Evolutionary conservation across 2,113 vertebrate genomes (phyloP).

Genomic region (Mohoua ochrocephala): DNA sequence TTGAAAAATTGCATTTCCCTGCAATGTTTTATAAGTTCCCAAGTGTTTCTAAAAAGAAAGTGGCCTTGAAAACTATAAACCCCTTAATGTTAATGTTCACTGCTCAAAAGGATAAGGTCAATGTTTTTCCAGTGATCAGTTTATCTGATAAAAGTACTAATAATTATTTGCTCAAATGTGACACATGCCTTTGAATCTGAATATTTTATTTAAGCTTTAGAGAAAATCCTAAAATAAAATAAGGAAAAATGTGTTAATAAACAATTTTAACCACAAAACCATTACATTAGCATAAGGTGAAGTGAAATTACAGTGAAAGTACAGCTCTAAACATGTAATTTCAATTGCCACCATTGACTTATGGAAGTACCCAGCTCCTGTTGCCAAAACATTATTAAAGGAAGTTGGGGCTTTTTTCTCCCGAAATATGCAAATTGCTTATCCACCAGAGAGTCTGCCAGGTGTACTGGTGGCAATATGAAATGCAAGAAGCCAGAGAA

Average conservation of each 20-base stretch:
- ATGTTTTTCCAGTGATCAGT: not conserved
- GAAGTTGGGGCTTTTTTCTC: fast-evolving
- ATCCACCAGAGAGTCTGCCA: not conserved
- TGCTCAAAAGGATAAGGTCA: not conserved
- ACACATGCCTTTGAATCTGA: not conserved
- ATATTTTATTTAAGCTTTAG: not conserved
- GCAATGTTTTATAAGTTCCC: not conserved
- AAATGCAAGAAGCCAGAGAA: not conserved
- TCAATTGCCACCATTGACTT: not conserved
- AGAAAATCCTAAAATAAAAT: not conserved
- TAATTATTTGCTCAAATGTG: not conserved
- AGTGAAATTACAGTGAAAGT: not conserved
- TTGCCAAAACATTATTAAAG: not conserved
- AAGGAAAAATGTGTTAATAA: not conserved
- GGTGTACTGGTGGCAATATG: not conserved
- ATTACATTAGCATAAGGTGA: not conserved
- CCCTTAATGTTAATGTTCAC: not conserved
- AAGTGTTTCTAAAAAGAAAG: not conserved
- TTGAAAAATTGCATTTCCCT: not conserved
- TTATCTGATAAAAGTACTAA: not conserved
- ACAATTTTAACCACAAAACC: not conserved
- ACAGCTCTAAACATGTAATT: not conserved
- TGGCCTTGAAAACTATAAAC: not conserved
- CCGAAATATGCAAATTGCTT: not conserved
- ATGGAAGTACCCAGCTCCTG: not conserved